These are phyloP conservation scores for Arion vulgaris DNA, from an alignment of 1,140 invertebrate genomes.

Conservation along the genomic window DNA sequence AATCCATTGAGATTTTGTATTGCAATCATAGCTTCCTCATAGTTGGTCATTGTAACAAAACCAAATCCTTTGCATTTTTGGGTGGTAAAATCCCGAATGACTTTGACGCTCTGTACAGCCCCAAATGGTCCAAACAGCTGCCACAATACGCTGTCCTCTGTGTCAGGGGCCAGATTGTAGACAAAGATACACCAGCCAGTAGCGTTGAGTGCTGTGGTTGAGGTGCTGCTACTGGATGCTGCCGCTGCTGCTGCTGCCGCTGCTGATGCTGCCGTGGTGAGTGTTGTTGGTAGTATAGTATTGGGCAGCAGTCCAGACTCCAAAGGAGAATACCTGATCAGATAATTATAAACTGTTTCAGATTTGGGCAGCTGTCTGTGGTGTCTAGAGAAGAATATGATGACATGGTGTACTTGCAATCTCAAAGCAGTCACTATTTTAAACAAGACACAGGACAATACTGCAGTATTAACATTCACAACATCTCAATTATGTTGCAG, in stretches of 20 bases:
- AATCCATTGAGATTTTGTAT: conserved; percentile 98
- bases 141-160: conserved; percentile 98
- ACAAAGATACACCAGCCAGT: conserved; percentile 97
- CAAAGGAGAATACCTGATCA: conserved; percentile 68
- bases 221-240: conserved; percentile 50
- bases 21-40: conserved; percentile 97
- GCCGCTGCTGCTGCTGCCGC: conserved; percentile 57
- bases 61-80: conserved; percentile 99
- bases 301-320: conserved; percentile 54
- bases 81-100: conserved; percentile 95
- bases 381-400: not conserved
- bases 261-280: conserved; percentile 57
- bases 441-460: no score
- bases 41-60: conserved; percentile 99
- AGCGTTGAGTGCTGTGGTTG: conserved; percentile 62
- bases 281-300: conserved; percentile 58
- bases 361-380: conserved; percentile 62
- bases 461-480: no score
- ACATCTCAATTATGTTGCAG: no score
- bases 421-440: not conserved
- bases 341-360: not conserved
- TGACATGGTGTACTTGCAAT: not conserved
- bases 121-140: conserved; percentile 99
- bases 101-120: conserved; percentile 97
- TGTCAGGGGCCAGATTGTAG: conserved; percentile 98